Evolutionary conservation across 2,888 invertebrate species (phyloP).

Genomic region (Teleogryllus oceanicus): DNA sequence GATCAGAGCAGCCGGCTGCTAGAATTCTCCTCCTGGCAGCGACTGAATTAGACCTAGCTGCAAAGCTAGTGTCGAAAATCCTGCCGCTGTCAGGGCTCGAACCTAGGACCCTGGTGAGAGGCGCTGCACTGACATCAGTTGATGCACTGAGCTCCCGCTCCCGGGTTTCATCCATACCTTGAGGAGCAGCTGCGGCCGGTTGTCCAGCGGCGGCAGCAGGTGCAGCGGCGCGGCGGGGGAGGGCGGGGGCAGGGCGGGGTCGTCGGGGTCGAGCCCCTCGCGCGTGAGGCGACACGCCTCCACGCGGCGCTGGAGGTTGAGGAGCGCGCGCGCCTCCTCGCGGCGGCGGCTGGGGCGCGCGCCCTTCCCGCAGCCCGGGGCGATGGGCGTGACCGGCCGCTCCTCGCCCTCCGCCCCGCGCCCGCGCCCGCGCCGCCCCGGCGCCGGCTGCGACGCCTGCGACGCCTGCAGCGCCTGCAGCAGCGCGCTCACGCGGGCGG

Average conservation of each 20-base stretch:
- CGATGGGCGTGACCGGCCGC: conserved; percentile 23
- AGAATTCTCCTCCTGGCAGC: too few relatives aligned
- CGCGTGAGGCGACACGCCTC: conserved; percentile 53
- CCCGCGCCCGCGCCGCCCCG: not conserved
- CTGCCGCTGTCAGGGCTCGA: too few relatives aligned
- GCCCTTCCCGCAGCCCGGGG: conserved; percentile 44
- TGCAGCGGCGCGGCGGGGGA: conserved; percentile 45
- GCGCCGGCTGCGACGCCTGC: not conserved
- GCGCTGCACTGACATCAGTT: too few relatives aligned
- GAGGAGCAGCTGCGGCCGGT: conserved; percentile 49
- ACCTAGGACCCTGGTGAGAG: too few relatives aligned
- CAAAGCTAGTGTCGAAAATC: too few relatives aligned
- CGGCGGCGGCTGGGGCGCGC: conserved; percentile 59
- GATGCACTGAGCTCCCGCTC: too few relatives aligned
- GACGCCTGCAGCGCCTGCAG: not conserved
- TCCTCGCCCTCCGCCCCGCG: not conserved
- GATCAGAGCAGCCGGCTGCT: too few relatives aligned
- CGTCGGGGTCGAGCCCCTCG: not conserved
- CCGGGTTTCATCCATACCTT: conserved; percentile 48
- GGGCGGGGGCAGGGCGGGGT: conserved; percentile 44
- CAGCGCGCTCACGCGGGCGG: not conserved
- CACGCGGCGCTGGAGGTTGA: conserved; percentile 66
- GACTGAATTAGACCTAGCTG: too few relatives aligned
- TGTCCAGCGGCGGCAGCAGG: conserved; percentile 41
- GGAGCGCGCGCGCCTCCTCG: conserved; percentile 67